Conservation (phyloP, 30 jellyfish, hydroid and myxozoan genomes). For the Euphysa ruthae region DNA sequence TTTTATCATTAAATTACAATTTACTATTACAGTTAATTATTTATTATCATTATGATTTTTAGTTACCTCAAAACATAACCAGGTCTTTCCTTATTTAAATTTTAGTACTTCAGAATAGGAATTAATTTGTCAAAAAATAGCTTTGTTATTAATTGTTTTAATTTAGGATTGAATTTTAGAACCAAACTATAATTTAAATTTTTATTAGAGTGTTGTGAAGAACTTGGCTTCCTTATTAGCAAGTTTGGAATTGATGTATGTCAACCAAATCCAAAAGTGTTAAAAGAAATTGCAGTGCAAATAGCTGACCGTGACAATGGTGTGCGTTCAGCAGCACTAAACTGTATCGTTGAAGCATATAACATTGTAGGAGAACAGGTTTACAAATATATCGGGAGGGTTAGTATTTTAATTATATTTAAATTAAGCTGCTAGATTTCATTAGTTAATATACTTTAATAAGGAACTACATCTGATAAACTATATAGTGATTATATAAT, state of each 20-base stretch:
- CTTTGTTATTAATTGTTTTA: no score
- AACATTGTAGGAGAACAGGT: conserved; percentile 73
- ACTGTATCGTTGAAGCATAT: conserved; percentile 80
- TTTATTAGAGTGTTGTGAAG: conserved; percentile 67
- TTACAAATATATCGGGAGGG: conserved; percentile 81
- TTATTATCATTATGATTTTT: no score
- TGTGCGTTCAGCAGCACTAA: conserved; percentile 88
- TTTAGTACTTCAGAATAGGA: no score
- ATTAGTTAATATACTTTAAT: not conserved
- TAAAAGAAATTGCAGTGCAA: conserved; percentile 80
- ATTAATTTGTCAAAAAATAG: no score
- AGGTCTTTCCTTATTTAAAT: no score
- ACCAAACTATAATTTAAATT: not conserved
- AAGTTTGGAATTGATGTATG: conserved; percentile 78
- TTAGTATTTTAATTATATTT: conserved; percentile 12
- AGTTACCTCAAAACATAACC: no score
- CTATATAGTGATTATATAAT: no score
- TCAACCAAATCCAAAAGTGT: conserved; percentile 78
- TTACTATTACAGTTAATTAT: no score
- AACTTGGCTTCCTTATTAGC: conserved; percentile 59
- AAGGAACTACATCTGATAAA: no score
- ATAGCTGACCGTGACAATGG: conserved; percentile 95
- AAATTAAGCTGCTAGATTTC: not conserved
- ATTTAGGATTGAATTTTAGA: no score
- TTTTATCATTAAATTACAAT: no score